A percentile compares a stretch with the other conserved stretches of the same genome.
Evolutionary conservation across 2,797 vertebrate genomes (phyloP).

Genomic region (Tympanoctomys barrerae): DNA sequence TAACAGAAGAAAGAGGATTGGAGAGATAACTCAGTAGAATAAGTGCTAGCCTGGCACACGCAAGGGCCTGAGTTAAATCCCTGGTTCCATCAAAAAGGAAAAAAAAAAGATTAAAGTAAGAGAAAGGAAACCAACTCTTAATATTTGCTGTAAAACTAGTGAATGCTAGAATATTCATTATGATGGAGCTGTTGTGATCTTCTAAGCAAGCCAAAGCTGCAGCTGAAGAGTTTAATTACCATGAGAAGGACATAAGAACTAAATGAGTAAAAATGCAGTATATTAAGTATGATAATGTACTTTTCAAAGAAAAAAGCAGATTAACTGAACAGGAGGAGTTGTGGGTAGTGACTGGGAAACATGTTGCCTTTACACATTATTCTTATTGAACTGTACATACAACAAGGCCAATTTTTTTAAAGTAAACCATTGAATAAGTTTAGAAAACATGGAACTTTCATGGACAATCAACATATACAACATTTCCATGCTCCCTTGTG

Average conservation of each 20-base stretch:
- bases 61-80: too few species aligned
- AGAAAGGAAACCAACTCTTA: background rate
- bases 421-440: background rate
- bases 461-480: background rate
- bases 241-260: background rate
- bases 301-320: background rate
- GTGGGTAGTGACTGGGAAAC: background rate
- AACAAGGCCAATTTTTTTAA: background rate
- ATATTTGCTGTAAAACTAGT: constrained; percentile 2
- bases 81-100: background rate
- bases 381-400: background rate
- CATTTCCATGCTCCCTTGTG: background rate
- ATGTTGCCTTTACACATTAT: background rate
- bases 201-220: background rate
- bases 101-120: background rate
- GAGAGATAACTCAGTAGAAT: too few species aligned
- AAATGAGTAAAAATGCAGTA: background rate
- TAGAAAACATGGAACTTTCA: background rate
- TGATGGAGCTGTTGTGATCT: background rate
- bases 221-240: background rate
- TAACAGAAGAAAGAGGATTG: too few species aligned
- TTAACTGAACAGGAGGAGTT: background rate
- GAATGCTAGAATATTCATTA: background rate
- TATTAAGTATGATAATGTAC: background rate
- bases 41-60: too few species aligned